Conservation (phyloP, 2,888 invertebrate species). For the Drosophila neotestacea region DNA sequence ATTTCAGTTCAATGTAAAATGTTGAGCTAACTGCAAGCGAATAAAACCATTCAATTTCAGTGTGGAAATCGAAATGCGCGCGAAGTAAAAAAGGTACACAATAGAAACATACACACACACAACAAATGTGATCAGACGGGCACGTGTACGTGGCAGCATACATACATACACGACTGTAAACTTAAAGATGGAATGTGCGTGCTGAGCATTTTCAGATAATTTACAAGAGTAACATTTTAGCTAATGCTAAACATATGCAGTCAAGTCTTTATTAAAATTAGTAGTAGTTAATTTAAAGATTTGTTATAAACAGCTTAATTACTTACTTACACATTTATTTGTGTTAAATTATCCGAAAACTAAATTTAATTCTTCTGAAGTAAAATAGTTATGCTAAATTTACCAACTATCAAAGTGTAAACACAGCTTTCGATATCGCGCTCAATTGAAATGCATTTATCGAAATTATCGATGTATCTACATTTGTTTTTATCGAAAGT, state of each 20-base stretch:
- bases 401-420: slow-evolving; percentile 12
- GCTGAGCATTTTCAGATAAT: not conserved
- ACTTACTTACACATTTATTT: too few relatives aligned
- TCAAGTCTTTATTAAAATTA: not conserved
- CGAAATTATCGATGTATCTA: slow-evolving; percentile 1
- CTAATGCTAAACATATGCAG: not conserved
- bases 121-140: slow-evolving; percentile 47
- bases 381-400: too few relatives aligned
- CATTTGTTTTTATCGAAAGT: not conserved
- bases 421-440: not conserved
- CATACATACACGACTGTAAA: slow-evolving; percentile 7
- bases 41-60: slow-evolving; percentile 34
- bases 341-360: too few relatives aligned
- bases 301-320: not conserved
- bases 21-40: not conserved
- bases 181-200: not conserved
- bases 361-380: too few relatives aligned
- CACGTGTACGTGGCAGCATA: slow-evolving; percentile 70
- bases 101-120: slow-evolving; percentile 11
- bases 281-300: too few relatives aligned
- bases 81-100: slow-evolving; percentile 47
- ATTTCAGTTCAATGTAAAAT: slow-evolving; percentile 43
- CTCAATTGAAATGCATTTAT: not conserved
- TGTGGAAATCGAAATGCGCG: slow-evolving; percentile 53
- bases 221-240: not conserved